Evolutionary conservation across 2,888 invertebrate genomes (phyloP), one percentile per base, ranked within the genome.

Genomic region (Brachypterus glaber): DNA sequence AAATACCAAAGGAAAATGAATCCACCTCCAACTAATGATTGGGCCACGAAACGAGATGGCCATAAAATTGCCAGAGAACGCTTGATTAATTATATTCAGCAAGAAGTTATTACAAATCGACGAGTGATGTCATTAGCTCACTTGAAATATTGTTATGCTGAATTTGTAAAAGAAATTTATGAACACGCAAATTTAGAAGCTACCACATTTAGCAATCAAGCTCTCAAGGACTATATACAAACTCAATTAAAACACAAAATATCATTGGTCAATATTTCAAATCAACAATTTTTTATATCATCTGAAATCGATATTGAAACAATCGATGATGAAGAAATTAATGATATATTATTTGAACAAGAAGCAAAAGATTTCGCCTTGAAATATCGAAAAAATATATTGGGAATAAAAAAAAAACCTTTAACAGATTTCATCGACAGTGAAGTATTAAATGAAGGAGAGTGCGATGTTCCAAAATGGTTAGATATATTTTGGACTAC

Each of bases 391-490:
- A 30, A 26, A 24, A 8, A 41, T 26, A 39, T 46, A 30, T 35
- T 44, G 15, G 27, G 38, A 41, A 41, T 43, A 27, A 36, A 46
- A 37, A n/a, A 46, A 41, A 38, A 39, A 27, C 18, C 33, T 40
- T 47, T 50, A 36, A 31, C 50, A 17, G 46, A 45, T 40, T 44
- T 16, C 13, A 26, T 50, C 7, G 45, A 49, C 27, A 40, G 35
- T 30, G 37, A 48, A 33, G 34, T 31, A 24, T 35, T 50, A 13
- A 29, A 45, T 31, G 40, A 47, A 35, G 48, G 51, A 30, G 49
- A 50, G 26, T 50, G n/a, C n/a, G 44, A 48, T 34, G 29, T 50
- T 41, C 48, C 50, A 11, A 40, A 42, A 36, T 48, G 48, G 12
- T 21, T 50, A 4, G 45, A 49, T 30, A 40, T 41, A 34, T 50